phyloP scores from a whole-genome alignment of 2,888 invertebrate genomes.

The Aphodius sticticus region DNA sequence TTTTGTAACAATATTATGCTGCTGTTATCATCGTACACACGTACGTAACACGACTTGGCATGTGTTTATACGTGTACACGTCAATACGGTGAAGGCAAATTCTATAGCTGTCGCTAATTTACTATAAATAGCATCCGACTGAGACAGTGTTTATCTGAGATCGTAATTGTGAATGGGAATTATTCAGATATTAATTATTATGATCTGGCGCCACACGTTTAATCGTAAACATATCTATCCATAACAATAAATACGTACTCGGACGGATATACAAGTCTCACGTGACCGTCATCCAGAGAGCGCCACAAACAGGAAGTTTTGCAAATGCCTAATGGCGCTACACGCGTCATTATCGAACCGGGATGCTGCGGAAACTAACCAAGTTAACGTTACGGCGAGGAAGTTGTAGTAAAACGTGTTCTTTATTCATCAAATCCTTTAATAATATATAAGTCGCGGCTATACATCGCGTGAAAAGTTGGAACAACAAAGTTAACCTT shows the following conservation, averaged over 20 bases:
- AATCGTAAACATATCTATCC: not conserved
- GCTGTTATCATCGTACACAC: not conserved
- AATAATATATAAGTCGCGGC: not conserved
- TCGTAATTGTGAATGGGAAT: slow-evolving; percentile 4
- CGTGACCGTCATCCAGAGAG: not conserved
- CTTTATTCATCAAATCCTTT: not conserved
- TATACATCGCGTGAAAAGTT: not conserved
- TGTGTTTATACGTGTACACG: not conserved
- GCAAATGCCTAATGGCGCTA: not conserved
- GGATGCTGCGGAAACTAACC: not conserved
- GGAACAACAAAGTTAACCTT: not conserved
- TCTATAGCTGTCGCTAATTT: not conserved
- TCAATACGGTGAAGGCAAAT: not conserved
- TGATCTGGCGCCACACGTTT: not conserved
- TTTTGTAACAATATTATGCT: too few relatives aligned
- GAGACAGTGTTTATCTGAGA: not conserved
- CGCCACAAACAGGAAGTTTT: not conserved
- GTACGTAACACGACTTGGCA: not conserved
- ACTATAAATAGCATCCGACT: not conserved
- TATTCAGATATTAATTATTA: not conserved
- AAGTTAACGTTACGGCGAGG: not conserved
- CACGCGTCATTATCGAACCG: not conserved
- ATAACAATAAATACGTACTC: not conserved
- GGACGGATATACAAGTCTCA: not conserved
- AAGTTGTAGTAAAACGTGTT: not conserved